Base-by-base conservation (phyloP, 2,888 invertebrate genomes). In the Tolmerus cingulatus region DNA sequence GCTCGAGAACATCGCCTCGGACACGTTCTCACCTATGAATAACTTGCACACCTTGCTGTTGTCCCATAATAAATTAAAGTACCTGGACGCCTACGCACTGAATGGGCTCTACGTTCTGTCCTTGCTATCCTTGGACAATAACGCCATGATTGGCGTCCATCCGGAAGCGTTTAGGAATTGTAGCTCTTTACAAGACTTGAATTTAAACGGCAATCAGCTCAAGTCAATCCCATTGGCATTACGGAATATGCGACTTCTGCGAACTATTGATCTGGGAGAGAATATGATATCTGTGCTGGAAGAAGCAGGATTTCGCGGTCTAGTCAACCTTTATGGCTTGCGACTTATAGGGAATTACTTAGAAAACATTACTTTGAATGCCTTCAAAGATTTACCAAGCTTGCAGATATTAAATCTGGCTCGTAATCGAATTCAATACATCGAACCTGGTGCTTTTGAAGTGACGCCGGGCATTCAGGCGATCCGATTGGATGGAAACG, bases 161-260 rank as follows among this genome's bases (percentile, higher is more conserved):
- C 95, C 96, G 77, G 97, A 97, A 91, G 97, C 97, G 88, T 97
- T 98, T 91, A 94, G 96, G 90, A 98, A 98, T 93, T 97, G 97
- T 91, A 97, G 97, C 89, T 96, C 97, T 88, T 94, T 98, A 91
- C 96, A 97, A 93, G 98, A 98, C 93, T 94, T 98, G 90, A 97
- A 97, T 94, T 94, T 98, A 91, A 97, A 97, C 93, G 97, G 96
- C 88, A 98, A 98, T 93, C 95, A 95, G 91, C 94, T 98, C 90
- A 95, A 95, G 91, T 94, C 95, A 90, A 95, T 97, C 90, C 98
- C 98, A 76, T 92, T 95, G 90, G 97, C 97, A 34, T 93, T 98
- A 88, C 95, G 96, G 91, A 96, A 97, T 93, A 96, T 98, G 96
- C 95, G 96, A 89, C 94, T 97, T 90, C 93, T 98, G 90, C 95